These are phyloP conservation scores for Micromussa lordhowensis DNA, from an alignment of 92 coral and sea anemone genomes.

Conservation along the genomic window DNA sequence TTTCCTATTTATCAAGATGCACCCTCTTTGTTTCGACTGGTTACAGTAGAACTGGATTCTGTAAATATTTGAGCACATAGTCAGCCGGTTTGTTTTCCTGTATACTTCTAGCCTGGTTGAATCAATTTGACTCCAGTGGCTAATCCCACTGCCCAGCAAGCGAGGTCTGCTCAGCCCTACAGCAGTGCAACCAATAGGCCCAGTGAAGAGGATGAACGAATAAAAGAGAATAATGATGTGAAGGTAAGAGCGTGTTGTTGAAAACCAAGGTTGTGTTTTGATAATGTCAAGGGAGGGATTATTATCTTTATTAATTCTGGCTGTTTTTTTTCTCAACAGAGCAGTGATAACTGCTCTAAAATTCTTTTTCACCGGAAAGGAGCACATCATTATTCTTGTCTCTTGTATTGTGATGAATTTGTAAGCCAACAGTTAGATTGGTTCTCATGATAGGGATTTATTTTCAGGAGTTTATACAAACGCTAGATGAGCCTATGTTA, in stretches of 20 bases:
- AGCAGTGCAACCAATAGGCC: background rate
- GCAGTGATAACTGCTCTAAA: too few relatives aligned
- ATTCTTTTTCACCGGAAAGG: too few relatives aligned
- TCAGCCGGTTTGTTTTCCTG: background rate
- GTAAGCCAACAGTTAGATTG: too few relatives aligned
- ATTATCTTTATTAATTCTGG: too few relatives aligned
- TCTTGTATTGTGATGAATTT: background rate
- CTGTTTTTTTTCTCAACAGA: too few relatives aligned
- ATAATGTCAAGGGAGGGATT: too few relatives aligned
- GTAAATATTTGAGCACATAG: too few relatives aligned
- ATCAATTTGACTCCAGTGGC: background rate
- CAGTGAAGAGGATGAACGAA: slow-evolving; percentile 3
- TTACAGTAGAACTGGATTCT: too few relatives aligned
- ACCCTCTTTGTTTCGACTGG: too few relatives aligned
- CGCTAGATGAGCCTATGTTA: background rate
- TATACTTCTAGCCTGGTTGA: background rate
- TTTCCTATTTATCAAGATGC: too few relatives aligned
- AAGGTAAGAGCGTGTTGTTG: background rate
- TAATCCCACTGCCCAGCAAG: background rate
- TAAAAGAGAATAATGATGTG: slow-evolving; percentile 13
- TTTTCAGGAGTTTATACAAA: slow-evolving; percentile 4
- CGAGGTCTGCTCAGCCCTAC: background rate
- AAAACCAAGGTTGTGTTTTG: too few relatives aligned
- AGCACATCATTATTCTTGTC: background rate
- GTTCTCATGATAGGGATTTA: background rate